Evolutionary conservation across 2,113 vertebrate species (phyloP), one percentile per base, ranked within the genome.

Genomic region (Oplegnathus fasciatus): DNA sequence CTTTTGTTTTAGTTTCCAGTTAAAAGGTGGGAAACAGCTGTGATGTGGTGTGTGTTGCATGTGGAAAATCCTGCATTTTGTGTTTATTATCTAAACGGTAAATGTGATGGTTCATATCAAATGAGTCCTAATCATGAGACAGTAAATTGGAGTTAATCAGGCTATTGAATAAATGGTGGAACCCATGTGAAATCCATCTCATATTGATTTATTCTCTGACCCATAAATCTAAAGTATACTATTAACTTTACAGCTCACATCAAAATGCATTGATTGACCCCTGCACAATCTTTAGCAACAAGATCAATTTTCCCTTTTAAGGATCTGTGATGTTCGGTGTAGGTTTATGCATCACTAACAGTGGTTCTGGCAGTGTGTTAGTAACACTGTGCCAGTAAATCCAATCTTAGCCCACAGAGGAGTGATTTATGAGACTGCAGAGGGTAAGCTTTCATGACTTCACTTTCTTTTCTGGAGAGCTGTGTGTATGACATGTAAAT

Each of bases 401-500:
- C 80, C 60, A 86, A 79, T 84, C 77, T 86, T 40, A 85, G 70
- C 67, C 84, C 82, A 81, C 85, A 57, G 75, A 86, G 20, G 58
- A 92, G 82, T 88, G 89, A 91, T 94, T 94, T 88, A 92, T 91
- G 85, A 75, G 78, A 75, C 88, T 89, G 82, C 75, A 76, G 78
- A 92, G 74, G 80, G 70, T 83, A 74, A 86, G 73, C 77, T 73
- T 82, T 92, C 80, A 88, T 91, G 88, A 93, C 92, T 92, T 92
- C 69, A 82, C 90, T 88, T 84, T 75, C 80, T 73, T 83, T 89
- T 84, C 73, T 69, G 82, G 76, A 87, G 78, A 82, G 54, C 77
- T 69, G 81, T 86, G 81, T 81, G 72, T 85, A 79, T 93, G 87
- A 89, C 86, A 94, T 92, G 90, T 88, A 92, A 91, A 94, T 91